Conservation (phyloP, 1,140 invertebrate species). For the Dendroctonus ponderosae region DNA sequence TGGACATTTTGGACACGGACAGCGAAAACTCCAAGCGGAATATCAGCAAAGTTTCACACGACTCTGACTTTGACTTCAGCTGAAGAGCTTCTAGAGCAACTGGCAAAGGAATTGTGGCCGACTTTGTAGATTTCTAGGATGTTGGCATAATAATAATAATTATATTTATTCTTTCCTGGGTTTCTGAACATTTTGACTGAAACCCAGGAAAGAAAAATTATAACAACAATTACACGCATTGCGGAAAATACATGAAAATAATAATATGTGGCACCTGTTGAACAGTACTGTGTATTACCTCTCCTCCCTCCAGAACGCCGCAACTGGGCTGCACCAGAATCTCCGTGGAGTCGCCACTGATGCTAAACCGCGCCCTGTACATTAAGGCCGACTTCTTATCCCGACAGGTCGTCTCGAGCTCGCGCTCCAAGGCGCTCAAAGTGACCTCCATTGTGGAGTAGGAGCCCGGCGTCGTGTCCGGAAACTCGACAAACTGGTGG, state of each 20-base stretch:
- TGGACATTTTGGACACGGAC: slow-evolving; percentile 41
- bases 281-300: slow-evolving; percentile 20
- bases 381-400: slow-evolving; percentile 1
- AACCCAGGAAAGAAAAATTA: too few species aligned
- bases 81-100: slow-evolving; percentile 16
- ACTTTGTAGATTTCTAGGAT: background rate
- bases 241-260: too few species aligned
- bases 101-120: background rate
- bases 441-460: slow-evolving; percentile 36
- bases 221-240: too few species aligned
- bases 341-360: slow-evolving; percentile 34
- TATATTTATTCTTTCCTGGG: too few species aligned
- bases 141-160: background rate
- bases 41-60: slow-evolving; percentile 37
- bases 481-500: slow-evolving; percentile 39
- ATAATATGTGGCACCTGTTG: too few species aligned
- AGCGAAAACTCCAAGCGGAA: slow-evolving; percentile 35
- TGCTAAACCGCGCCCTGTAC: slow-evolving; percentile 36
- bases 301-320: slow-evolving; percentile 33
- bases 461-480: slow-evolving; percentile 43
- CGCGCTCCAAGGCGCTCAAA: slow-evolving; percentile 18
- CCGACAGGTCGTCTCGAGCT: slow-evolving; percentile 14
- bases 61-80: slow-evolving; percentile 42
- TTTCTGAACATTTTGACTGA: too few species aligned
- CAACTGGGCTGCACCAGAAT: slow-evolving; percentile 40